Base-by-base conservation (phyloP, 2,888 invertebrate genomes). In the Rotaria magnacalcarata region DNA sequence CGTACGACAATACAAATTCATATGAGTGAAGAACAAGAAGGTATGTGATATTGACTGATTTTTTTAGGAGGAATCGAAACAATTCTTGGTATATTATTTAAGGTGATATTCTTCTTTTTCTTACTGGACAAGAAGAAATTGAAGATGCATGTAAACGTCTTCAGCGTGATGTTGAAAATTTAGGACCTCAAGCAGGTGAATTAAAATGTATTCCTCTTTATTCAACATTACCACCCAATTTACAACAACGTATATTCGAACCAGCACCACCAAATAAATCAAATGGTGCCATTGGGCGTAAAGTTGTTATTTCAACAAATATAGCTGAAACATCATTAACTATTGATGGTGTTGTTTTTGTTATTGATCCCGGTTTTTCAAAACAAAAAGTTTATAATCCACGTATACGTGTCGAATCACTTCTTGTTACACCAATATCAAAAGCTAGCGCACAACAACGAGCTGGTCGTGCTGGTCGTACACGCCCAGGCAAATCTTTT, bases 241-340 rank as follows among this genome's bases (percentile, higher is more conserved):
- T 97, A 74, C 99, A 98, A 90, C 97, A 97, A 90, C 92, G 97
- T 87, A 99, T 99, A 89, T 99, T 99, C 90, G 99, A 99, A 89
- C 94, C 96, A 0, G 95, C 99, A 0, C 87, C 87, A 52, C 95
- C 97, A 0, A 95, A 94, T 86, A 94, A 96, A 90, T 92, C 94
- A 0, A 96, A 94, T 89, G 96, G 96, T 0, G 95, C 95, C 0
- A 94, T 97, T 56, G 96, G 97, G 0, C 92, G 96, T 8, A 96
- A 94, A 91, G 96, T 97, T 1, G 98, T 99, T 0, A 96, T 99
- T 0, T 97, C 98, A 0, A 99, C 99, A 0, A 99, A 99, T 90
- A 99, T 99, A 88, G 99, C 99, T 0, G 99, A 99, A 92, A 99
- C 99, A 0, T 98, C 98, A 0, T 92, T 99, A 47, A 99, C 99